Evolutionary conservation across 2,888 invertebrate species (phyloP), one percentile per base, ranked within the genome.

Genomic region (Panzeria rudis): DNA sequence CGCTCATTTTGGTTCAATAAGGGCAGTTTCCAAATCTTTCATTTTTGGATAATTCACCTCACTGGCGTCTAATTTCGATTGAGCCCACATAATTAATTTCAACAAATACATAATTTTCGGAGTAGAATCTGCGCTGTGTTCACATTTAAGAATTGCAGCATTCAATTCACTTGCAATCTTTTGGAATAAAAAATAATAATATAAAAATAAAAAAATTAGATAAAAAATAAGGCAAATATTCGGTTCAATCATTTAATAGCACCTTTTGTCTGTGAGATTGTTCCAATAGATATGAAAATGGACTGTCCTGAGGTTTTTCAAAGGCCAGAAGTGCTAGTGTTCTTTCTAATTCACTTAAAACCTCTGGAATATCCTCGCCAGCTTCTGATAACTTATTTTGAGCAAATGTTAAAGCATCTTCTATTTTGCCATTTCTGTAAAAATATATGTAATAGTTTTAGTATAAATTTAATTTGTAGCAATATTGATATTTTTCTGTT

Each of bases 101-200:
- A 99, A 93, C 17, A 99, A 94, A 89, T 97, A 97, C 90, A 98
- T 97, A 79, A 99, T 94, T 91, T 98, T 97, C 3, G 98, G 98
- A 81, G 97, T 97, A 1, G 97, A 97, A 66, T 96, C 96, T 91
- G 98, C 97, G 91, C 96, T 96, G 89, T 98, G 97, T 92, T 99
- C 98, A 93, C 97, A 96, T 91, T 98, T 97, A 75, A 99, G 93
- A 88, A 99, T 98, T n/a, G 99, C 98, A 66, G 98, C 97, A 93
- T 99, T 99, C 20, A 99, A 94, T 93, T 99, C 98, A 93, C 98
- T 98, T 25, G 99, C 99, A 90, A 99, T 97, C 97, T 97, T 29
- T 44, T 41, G 91, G 11, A 54, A 89, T 91, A 87, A 82, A 44
- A 83, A 81, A 52, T n/a, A n/a, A n/a, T n/a, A n/a, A n/a, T n/a